phyloP scores from a whole-genome alignment of 2,113 vertebrate species.

The Struthio camelus region DNA sequence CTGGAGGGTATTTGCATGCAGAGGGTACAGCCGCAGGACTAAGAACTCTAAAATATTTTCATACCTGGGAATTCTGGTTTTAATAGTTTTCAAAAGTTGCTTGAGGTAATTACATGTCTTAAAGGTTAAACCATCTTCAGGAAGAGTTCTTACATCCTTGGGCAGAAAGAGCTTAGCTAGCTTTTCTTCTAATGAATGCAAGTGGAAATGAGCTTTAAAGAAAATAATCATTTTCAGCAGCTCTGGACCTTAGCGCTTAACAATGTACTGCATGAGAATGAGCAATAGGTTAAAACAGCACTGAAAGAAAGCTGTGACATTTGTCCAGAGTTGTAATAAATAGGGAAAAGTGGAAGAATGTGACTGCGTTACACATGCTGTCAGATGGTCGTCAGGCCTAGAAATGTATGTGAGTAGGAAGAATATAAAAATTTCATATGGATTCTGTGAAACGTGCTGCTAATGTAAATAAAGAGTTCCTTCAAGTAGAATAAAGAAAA shows the following conservation, averaged over 20 bases:
- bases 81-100: background rate
- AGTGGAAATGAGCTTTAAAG: background rate
- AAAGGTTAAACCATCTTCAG: background rate
- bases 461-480: background rate
- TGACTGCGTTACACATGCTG: background rate
- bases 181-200: background rate
- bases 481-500: background rate
- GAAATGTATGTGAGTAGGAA: background rate
- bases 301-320: background rate
- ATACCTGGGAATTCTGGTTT: background rate
- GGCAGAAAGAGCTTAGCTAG: background rate
- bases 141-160: background rate
- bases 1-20: background rate
- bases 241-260: background rate
- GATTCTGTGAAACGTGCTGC: background rate
- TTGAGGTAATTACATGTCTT: background rate
- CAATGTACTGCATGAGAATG: background rate
- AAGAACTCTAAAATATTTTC: background rate
- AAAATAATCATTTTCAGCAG: background rate
- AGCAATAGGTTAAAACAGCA: background rate
- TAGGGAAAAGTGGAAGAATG: background rate
- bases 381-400: background rate
- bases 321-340: background rate
- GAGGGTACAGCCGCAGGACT: background rate
- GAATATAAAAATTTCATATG: background rate